These are phyloP conservation scores for Drosophila sechellia DNA, from an alignment of 1,140 invertebrate species.

Conservation along the genomic window DNA sequence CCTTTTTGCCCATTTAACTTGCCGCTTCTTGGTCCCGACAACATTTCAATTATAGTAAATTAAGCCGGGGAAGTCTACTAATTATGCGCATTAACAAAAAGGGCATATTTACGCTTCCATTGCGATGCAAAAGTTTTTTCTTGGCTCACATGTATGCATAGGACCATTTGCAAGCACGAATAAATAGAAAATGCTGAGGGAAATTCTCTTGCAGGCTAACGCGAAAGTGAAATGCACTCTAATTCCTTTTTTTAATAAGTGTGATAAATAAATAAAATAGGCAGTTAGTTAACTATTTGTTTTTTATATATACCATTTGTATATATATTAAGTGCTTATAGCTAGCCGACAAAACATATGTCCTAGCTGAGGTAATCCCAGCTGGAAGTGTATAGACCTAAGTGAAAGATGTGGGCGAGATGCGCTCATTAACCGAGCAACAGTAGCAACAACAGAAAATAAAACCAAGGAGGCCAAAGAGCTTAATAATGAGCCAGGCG, in stretches of 20 bases:
- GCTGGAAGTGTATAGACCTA: conserved; percentile 15
- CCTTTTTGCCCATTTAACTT: not conserved
- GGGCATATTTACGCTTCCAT: conserved; percentile 29
- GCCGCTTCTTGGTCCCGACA: not conserved
- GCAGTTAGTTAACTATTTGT: too few species aligned
- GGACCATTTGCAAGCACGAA: conserved; percentile 36
- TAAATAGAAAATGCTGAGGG: conserved; percentile 32
- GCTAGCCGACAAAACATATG: not conserved
- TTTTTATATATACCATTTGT: too few species aligned
- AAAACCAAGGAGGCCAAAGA: conserved; percentile 27
- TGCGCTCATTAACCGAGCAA: conserved; percentile 37
- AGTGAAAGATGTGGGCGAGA: conserved; percentile 47
- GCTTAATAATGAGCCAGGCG: conserved; percentile 27
- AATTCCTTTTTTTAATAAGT: not conserved
- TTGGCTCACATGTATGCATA: conserved; percentile 23
- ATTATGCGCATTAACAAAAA: conserved; percentile 54
- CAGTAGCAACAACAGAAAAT: conserved; percentile 32
- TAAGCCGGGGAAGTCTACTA: conserved; percentile 37
- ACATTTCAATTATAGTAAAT: conserved; percentile 36
- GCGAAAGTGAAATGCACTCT: not conserved
- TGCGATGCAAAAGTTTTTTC: conserved; percentile 11
- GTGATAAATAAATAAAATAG: not conserved
- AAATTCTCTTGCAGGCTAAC: not conserved
- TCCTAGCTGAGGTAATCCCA: not conserved
- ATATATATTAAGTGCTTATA: too few species aligned